These are phyloP conservation scores for Sparus aurata DNA, from an alignment of 2,797 vertebrate species.

Conservation along the genomic window DNA sequence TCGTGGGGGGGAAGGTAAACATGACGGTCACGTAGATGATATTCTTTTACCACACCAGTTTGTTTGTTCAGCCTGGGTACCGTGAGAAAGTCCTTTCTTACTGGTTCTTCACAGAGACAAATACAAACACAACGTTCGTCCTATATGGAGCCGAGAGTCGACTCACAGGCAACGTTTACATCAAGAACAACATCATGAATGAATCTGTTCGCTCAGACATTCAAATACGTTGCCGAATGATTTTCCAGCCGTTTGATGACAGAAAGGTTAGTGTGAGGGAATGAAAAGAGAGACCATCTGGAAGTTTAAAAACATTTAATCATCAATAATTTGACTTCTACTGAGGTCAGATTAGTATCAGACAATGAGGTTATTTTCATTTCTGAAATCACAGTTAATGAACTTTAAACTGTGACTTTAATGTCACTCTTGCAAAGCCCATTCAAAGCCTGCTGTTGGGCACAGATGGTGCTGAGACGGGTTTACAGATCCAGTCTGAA, in stretches of 20 bases:
- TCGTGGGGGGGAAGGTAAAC: conserved; percentile 47
- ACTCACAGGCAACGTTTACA: too few relatives aligned
- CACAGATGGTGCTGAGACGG: too few relatives aligned
- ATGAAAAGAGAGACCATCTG: not conserved
- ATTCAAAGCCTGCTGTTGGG: too few relatives aligned
- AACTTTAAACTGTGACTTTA: not conserved
- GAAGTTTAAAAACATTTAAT: not conserved
- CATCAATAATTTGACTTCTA: not conserved
- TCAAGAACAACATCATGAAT: too few relatives aligned
- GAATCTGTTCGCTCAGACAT: not conserved
- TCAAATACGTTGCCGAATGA: not conserved
- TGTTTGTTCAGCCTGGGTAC: conserved; percentile 72
- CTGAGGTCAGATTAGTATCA: not conserved
- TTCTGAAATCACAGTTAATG: not conserved
- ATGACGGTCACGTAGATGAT: conserved; percentile 55
- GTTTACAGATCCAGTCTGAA: too few relatives aligned
- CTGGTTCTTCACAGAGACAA: conserved; percentile 42
- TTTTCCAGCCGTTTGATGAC: too few relatives aligned
- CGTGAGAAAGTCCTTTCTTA: conserved; percentile 69
- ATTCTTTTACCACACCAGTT: conserved; percentile 71
- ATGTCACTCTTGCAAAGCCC: too few relatives aligned
- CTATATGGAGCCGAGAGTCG: not conserved
- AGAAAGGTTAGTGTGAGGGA: too few relatives aligned
- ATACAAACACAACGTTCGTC: conserved; percentile 13
- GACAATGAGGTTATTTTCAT: not conserved